A percentile compares a stretch with the other conserved stretches of the same genome.
Evolutionary conservation across 2,888 invertebrate species (phyloP).

Genomic region (Luffia ferchaultella): DNA sequence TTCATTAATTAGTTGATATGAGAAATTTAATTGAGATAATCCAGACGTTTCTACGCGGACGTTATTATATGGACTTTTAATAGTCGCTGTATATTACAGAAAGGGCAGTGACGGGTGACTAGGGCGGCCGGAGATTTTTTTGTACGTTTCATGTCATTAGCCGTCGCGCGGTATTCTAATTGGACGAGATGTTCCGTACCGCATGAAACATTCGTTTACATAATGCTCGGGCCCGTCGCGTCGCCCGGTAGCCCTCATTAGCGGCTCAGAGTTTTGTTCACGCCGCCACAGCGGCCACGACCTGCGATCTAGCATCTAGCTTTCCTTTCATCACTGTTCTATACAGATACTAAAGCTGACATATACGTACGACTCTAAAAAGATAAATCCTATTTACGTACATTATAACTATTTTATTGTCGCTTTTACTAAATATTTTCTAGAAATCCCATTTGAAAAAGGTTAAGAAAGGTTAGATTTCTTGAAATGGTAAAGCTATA

Average conservation of each 20-base stretch:
- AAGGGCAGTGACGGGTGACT: constrained; percentile 3
- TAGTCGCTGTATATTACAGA: background rate
- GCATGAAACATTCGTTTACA: constrained; percentile 7
- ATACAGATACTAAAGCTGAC: too few species aligned
- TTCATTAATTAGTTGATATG: too few species aligned
- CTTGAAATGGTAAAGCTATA: too few species aligned
- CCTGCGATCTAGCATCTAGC: background rate
- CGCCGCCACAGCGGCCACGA: background rate
- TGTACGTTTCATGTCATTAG: constrained; percentile 16
- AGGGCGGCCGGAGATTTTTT: constrained; percentile 13
- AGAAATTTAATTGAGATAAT: too few species aligned
- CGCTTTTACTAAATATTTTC: too few species aligned
- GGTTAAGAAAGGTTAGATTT: too few species aligned
- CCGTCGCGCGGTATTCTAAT: constrained; percentile 13
- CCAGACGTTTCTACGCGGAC: too few species aligned
- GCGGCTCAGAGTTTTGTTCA: background rate
- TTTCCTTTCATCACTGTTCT: too few species aligned
- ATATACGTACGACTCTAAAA: too few species aligned
- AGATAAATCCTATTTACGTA: too few species aligned
- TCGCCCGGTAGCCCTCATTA: background rate
- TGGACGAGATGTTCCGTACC: constrained; percentile 15
- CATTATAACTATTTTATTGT: too few species aligned
- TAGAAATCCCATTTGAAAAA: too few species aligned
- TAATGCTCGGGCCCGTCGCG: constrained; percentile 6
- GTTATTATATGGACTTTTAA: constrained; percentile 6